Evolutionary conservation across 2,888 invertebrate species (phyloP).

Genomic region (Argyra leucocephala): DNA sequence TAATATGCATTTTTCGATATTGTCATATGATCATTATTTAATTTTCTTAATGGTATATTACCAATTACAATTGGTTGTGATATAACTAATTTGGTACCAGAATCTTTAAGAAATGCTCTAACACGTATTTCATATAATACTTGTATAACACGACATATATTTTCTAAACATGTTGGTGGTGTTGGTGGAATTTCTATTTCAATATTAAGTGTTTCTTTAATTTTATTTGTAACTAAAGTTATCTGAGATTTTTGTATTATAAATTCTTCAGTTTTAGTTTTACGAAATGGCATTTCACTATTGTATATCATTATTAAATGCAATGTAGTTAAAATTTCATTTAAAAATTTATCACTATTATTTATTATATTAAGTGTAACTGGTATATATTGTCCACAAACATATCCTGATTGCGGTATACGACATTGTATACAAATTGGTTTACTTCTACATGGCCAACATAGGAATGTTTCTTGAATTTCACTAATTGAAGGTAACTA

Average conservation of each 20-base stretch:
- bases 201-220: constrained; percentile 27
- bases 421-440: constrained; percentile 33
- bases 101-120: constrained; percentile 30
- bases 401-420: constrained; percentile 37
- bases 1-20: background rate
- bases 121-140: constrained; percentile 38
- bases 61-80: constrained; percentile 39
- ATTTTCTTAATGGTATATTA: constrained; percentile 32
- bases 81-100: constrained; percentile 31
- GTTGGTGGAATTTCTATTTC: constrained; percentile 35
- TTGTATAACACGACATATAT: constrained; percentile 33
- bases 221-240: constrained; percentile 30
- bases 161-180: constrained; percentile 35
- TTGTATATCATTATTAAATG: constrained; percentile 34
- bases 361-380: constrained; percentile 49
- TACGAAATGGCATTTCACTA: constrained; percentile 25
- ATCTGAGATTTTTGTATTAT: constrained; percentile 29
- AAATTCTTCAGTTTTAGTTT: constrained; percentile 32
- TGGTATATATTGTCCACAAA: constrained; percentile 37
- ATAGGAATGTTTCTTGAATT: constrained; percentile 34
- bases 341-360: constrained; percentile 42
- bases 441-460: constrained; percentile 36
- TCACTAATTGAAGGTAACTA: constrained; percentile 33
- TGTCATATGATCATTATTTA: background rate
- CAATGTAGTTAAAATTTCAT: constrained; percentile 30